Conservation (phyloP, 2,113 vertebrate species). For the Mormoops blainvillei region DNA sequence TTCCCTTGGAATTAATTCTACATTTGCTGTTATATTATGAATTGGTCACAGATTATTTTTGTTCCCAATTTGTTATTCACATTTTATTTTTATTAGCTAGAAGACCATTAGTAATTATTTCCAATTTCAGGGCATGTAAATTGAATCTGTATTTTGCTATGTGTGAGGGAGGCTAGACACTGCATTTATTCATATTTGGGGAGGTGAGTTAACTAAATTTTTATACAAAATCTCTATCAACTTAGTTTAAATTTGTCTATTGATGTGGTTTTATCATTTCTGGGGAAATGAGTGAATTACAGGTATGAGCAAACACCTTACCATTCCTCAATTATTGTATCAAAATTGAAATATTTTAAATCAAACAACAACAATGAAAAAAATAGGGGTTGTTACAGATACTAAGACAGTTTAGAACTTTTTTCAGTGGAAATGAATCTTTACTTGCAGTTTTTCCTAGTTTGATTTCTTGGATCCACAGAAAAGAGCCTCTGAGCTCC, state of each 20-base stretch:
- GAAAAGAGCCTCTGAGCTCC: neutral
- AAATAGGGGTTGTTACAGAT: neutral
- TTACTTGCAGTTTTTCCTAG: neutral
- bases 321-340: neutral
- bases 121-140: neutral
- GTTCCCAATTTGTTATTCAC: neutral
- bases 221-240: neutral
- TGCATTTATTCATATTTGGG: neutral
- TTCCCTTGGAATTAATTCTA: neutral
- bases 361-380: neutral
- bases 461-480: neutral
- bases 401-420: neutral
- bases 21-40: neutral
- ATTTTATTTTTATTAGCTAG: slow-evolving; percentile 12
- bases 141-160: neutral
- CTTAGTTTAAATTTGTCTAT: neutral
- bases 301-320: neutral
- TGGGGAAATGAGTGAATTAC: neutral
- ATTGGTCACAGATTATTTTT: neutral
- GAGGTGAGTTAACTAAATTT: neutral
- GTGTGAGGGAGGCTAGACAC: neutral
- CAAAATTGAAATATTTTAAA: neutral
- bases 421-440: neutral
- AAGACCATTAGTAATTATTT: neutral
- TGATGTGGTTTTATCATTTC: neutral